Evolutionary conservation across 2,888 invertebrate genomes (phyloP).

Genomic region (Anoplius nigerrimus): DNA sequence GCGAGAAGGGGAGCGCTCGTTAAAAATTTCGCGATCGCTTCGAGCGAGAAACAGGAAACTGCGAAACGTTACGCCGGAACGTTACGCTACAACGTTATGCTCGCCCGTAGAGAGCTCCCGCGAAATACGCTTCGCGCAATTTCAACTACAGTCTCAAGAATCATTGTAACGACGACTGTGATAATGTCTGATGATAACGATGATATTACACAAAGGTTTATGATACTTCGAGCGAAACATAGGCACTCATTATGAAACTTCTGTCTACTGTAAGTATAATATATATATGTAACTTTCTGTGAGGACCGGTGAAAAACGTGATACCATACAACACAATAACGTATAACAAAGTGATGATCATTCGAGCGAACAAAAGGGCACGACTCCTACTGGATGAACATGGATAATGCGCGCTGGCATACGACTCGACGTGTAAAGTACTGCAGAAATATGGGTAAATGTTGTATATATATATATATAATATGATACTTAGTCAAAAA

Average conservation of each 20-base stretch:
- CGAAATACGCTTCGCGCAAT: slow-evolving; percentile 26
- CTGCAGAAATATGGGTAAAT: slow-evolving; percentile 27
- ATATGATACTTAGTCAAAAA: slow-evolving; percentile 43
- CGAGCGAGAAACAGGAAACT: too few relatives aligned
- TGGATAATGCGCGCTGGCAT: not conserved
- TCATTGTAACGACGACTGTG: slow-evolving; percentile 19
- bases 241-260: slow-evolving; percentile 48
- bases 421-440: slow-evolving; percentile 33
- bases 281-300: slow-evolving; percentile 24
- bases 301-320: slow-evolving; percentile 42
- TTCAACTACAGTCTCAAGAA: slow-evolving; percentile 31
- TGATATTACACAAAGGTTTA: slow-evolving; percentile 48
- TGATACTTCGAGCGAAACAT: slow-evolving; percentile 53
- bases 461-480: slow-evolving; percentile 1
- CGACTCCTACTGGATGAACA: slow-evolving; percentile 10
- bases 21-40: too few relatives aligned
- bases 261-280: slow-evolving; percentile 33
- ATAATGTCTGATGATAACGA: slow-evolving; percentile 33
- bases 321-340: slow-evolving; percentile 49
- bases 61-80: too few relatives aligned
- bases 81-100: too few relatives aligned
- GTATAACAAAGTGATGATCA: slow-evolving; percentile 36
- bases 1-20: too few relatives aligned
- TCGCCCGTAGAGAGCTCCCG: slow-evolving; percentile 36
- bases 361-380: slow-evolving; percentile 8